Evolutionary conservation across 2,113 vertebrate species (phyloP), one percentile per base, ranked within the genome.

Genomic region (Saguinus imperator): DNA sequence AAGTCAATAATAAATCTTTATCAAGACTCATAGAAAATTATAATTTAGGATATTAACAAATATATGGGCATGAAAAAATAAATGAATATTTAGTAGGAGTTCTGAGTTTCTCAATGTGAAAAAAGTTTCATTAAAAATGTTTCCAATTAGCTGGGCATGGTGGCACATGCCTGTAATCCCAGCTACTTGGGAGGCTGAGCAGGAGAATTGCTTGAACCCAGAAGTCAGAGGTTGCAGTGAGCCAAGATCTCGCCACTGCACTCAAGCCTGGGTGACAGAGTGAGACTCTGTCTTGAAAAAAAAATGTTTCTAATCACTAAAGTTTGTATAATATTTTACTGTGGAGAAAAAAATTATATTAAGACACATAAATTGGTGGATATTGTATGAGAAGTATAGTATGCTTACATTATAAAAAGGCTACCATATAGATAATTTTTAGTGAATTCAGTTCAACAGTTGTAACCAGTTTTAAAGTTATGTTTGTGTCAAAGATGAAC

Each of bases 261-360:
- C 27, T 64, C 27, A 5, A 64, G 61, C 0, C 61, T 64, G 5
- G 25, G 27, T 6, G 61, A 64, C 27, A 64, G 20, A 23, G 61
- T 12, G 5, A 29, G 61, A 29, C 11, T 64, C 61, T 0, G 1
- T 29, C 27, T 29, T 5, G 10, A 27, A 1, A 1, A 1, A 7
- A 7, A 2, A 32, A 8, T 8, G 66, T 70, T 68, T 3, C 2
- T 2, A 58, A 37, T 48, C 1, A 84, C 6, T 81, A 68, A 52
- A 40, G 45, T 52, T 92, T 86, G 5, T 37, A 76, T 64, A 85
- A 13, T 6, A 89, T 70, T 89, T 93, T 90, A 29, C 43, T 27
- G 2, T 37, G 7, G 6, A 55, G 4, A 55, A 92, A 73, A 66
- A 13, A 17, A 64, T 32, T 89, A 45, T 75, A 86, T 89, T 40